Conservation (phyloP, 2,113 vertebrate genomes). For the Lampris incognitus region DNA sequence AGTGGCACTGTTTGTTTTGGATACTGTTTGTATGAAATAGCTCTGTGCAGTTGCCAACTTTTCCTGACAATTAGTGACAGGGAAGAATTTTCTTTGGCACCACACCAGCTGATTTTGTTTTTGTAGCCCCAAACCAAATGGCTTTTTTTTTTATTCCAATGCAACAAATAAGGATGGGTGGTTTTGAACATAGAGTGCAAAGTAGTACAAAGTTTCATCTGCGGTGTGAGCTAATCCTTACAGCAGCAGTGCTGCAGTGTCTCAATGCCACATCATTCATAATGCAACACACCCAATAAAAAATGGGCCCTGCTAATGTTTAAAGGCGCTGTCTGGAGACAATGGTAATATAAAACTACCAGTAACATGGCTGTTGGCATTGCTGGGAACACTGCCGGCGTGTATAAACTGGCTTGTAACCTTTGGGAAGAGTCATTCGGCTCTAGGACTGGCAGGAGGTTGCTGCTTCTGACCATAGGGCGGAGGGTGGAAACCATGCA, state of each 20-base stretch:
- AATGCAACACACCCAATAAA: conserved; percentile 75
- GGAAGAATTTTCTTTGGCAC: conserved; percentile 74
- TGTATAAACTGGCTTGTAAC: conserved; percentile 57
- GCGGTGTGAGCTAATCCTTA: conserved; percentile 60
- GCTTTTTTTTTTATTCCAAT: conserved; percentile 7
- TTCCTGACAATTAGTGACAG: conserved; percentile 80
- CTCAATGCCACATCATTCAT: conserved; percentile 63
- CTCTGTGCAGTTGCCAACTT: conserved; percentile 67
- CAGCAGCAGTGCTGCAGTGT: conserved; percentile 54
- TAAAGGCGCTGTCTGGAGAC: conserved; percentile 72
- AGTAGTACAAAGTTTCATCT: conserved; percentile 43
- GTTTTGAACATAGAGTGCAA: conserved; percentile 39
- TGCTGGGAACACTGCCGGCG: conserved; percentile 49
- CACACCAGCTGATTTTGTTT: conserved; percentile 56
- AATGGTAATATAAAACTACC: conserved; percentile 70
- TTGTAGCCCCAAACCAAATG: conserved; percentile 54
- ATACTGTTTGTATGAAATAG: conserved; percentile 76
- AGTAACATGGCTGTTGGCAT: conserved; percentile 62
- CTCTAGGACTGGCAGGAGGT: conserved; percentile 55
- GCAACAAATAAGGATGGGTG: conserved; percentile 31
- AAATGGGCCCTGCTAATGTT: conserved; percentile 66
- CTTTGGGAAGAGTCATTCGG: conserved; percentile 44
- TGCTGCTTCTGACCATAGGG: conserved; percentile 66
- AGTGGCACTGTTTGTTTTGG: conserved; percentile 81
- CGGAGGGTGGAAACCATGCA: conserved; percentile 66